Base-by-base conservation (phyloP, 1,140 invertebrate species). In the Panagrolaimus sp. region DNA sequence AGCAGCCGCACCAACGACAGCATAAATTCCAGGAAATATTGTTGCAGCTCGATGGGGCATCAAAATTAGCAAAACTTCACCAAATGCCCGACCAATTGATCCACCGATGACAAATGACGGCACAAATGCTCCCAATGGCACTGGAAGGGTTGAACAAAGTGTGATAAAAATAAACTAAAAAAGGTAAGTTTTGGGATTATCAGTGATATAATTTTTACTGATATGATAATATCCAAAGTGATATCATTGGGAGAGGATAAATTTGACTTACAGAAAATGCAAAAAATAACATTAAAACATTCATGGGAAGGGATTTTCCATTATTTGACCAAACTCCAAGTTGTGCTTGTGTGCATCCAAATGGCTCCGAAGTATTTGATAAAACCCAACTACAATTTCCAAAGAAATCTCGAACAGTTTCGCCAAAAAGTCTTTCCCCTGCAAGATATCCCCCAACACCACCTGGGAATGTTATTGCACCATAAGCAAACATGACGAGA, bases 111-210 rank as follows among this genome's bases (percentile, higher is more conserved):
- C 89, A 83, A 96, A 95, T 3, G 94, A 90, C 3, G 93, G 93
- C 74, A 95, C 94, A 84, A 96, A 95, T 69, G 92, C 91, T 65
- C 93, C 93, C 64, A 91, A 91, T 2, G 93, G 92, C 15, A 95
- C 91, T 0, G 93, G 93, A 52, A 96, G 88, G 0, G 94, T 97
- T 45, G 93, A 95, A 52, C 92, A 91, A 70, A 96, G 88, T 74
- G 96, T 92, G 10, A 58, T 28, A 17, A 58, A 58, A 28, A 58
- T 26, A 58, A 58, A 58, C 52, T 55, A 28, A 10, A 55, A 55
- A 28, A 24, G n/a, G 28, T 24, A 55, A 6, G 12, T 52, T 21
- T 38, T 38, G 32, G n/a, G 24, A 17, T 2, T 52, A 17, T 10
- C 15, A 52, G 24, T 17, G 24, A 2, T 14, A 21, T 10, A 2